Percentiles rank a stretch among this genome's conserved stretches.
These are phyloP conservation scores for Achatina immaculata DNA, from an alignment of 1,140 invertebrate genomes.

Conservation along the genomic window DNA sequence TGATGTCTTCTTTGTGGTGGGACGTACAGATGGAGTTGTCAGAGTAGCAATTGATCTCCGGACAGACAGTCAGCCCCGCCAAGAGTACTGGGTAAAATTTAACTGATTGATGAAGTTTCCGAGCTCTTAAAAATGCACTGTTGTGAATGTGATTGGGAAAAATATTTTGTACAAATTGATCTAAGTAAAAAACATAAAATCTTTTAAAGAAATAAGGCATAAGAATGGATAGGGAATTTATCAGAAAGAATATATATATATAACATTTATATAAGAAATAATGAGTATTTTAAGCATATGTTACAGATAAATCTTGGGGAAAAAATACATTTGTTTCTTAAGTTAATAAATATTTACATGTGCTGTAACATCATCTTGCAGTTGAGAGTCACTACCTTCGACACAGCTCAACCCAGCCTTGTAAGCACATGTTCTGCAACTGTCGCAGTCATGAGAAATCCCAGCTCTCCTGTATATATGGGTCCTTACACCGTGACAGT, in stretches of 20 bases:
- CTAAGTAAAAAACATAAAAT: too few species aligned
- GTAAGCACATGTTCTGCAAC: neutral
- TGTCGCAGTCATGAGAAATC: constrained; percentile 9
- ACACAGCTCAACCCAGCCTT: neutral
- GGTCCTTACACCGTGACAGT: neutral
- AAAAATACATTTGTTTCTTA: neutral
- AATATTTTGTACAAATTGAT: too few species aligned
- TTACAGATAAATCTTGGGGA: neutral
- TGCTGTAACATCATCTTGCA: neutral
- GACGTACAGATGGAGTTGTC: constrained; percentile 48
- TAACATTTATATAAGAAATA: neutral
- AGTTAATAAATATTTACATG: neutral
- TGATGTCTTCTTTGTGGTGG: constrained; percentile 55
- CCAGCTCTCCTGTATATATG: constrained; percentile 7
- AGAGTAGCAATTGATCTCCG: constrained; percentile 51
- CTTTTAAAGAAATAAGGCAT: too few species aligned
- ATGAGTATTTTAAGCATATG: neutral
- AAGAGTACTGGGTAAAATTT: constrained; percentile 51
- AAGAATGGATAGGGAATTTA: too few species aligned
- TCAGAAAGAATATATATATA: too few species aligned
- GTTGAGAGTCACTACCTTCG: constrained; percentile 9
- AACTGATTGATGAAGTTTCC: too few species aligned
- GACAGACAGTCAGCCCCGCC: constrained; percentile 42
- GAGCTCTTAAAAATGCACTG: too few species aligned
- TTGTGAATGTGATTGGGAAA: too few species aligned